These are phyloP conservation scores for Caenorhabditis sp. DNA, from an alignment of 2,888 invertebrate species.

Conservation along the genomic window DNA sequence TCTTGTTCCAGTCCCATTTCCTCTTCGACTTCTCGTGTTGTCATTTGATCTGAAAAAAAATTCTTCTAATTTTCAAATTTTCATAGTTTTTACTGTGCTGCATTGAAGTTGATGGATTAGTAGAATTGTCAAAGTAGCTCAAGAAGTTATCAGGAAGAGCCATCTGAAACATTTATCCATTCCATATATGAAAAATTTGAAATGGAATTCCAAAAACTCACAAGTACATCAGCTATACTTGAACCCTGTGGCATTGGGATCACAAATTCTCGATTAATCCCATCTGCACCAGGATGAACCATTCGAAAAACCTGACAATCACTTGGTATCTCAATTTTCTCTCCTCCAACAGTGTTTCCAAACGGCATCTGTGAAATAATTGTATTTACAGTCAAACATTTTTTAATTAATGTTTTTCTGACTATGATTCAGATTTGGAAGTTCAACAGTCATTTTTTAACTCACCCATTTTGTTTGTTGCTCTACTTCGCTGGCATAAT, in stretches of 20 bases:
- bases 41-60: background rate
- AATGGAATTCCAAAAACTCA: background rate
- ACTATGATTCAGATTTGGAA: background rate
- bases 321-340: background rate
- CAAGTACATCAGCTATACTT: background rate
- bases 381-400: too few relatives aligned
- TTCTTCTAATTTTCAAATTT: background rate
- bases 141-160: background rate
- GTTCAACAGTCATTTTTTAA: background rate
- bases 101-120: background rate
- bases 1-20: background rate
- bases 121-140: background rate
- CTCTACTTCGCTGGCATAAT: background rate
- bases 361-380: background rate
- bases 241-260: conserved; percentile 6
- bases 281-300: background rate
- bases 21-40: background rate
- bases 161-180: background rate
- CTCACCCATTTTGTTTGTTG: background rate
- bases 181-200: background rate
- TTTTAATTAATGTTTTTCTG: too few relatives aligned
- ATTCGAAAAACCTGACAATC: conserved; percentile 4
- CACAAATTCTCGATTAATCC: conserved; percentile 1
- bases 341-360: background rate
- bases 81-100: background rate